Conservation (phyloP, 2,797 vertebrate genomes). For the Xenopus petersii region DNA sequence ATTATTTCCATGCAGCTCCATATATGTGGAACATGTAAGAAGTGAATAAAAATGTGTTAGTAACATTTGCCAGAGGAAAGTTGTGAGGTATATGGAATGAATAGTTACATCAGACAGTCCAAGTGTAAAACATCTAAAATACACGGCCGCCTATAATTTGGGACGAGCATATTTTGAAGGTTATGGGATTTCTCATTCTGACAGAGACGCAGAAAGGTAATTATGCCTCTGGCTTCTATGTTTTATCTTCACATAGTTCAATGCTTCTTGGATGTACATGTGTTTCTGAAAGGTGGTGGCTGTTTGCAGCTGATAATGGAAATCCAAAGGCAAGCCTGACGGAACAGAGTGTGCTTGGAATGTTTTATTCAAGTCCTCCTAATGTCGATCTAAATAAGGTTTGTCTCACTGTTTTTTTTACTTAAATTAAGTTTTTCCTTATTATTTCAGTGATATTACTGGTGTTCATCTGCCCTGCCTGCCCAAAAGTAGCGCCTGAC, state of each 20-base stretch:
- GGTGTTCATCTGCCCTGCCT: too few species aligned
- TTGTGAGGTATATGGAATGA: constrained; percentile 70
- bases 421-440: too few species aligned
- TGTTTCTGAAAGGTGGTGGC: constrained; percentile 67
- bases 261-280: background rate
- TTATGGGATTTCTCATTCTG: constrained; percentile 61
- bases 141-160: constrained; percentile 73
- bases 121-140: constrained; percentile 62
- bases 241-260: background rate
- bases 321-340: constrained; percentile 74
- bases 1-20: too few species aligned
- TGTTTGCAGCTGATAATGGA: constrained; percentile 72
- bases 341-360: constrained; percentile 71
- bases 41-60: too few species aligned
- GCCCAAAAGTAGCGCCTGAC: too few species aligned
- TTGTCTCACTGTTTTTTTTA: background rate
- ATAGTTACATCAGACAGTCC: constrained; percentile 63
- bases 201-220: constrained; percentile 74
- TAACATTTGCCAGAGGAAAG: constrained; percentile 62
- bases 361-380: constrained; percentile 70
- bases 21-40: too few species aligned
- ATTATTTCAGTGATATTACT: too few species aligned
- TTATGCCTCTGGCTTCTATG: background rate
- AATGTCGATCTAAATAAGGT: constrained; percentile 72
- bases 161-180: constrained; percentile 74